Conservation (phyloP, 1,140 invertebrate species). For the Drosophila willistoni region DNA sequence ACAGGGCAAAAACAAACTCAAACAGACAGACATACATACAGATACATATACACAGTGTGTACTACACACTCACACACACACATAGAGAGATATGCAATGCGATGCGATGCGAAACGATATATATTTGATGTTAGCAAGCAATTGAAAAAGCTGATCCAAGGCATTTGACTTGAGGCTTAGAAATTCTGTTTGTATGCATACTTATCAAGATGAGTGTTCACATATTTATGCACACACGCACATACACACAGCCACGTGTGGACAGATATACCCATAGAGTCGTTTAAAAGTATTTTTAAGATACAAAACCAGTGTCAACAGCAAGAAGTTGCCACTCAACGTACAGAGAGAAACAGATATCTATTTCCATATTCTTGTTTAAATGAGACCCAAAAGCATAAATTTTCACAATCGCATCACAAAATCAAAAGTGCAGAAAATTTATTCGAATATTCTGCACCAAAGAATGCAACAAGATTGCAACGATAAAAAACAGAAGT, state of each 20-base stretch:
- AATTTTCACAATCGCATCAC: conserved; percentile 6
- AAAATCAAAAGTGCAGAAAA: conserved; percentile 11
- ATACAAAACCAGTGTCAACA: conserved; percentile 10
- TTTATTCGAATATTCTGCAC: conserved; percentile 1
- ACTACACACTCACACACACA: neutral
- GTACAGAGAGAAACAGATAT: neutral
- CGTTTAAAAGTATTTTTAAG: neutral
- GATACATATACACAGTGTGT: too few species aligned
- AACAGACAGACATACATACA: neutral
- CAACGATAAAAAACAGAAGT: neutral
- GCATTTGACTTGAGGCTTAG: conserved; percentile 6
- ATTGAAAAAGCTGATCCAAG: conserved; percentile 10
- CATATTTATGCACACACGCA: conserved; percentile 2
- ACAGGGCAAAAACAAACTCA: conserved; percentile 9
- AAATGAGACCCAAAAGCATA: conserved; percentile 13
- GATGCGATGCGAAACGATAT: neutral
- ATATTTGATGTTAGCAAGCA: conserved; percentile 2
- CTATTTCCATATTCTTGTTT: conserved; percentile 8
- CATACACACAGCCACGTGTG: neutral
- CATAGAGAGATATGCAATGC: too few species aligned
- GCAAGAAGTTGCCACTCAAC: conserved; percentile 6
- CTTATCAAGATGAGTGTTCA: conserved; percentile 11
- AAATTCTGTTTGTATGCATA: conserved; percentile 11
- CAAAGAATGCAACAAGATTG: conserved; percentile 10
- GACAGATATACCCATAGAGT: neutral